Percentiles rank a stretch among this genome's conserved stretches.
Conservation (phyloP, 2,888 invertebrate species). For the Yponomeuta cagnagella region DNA sequence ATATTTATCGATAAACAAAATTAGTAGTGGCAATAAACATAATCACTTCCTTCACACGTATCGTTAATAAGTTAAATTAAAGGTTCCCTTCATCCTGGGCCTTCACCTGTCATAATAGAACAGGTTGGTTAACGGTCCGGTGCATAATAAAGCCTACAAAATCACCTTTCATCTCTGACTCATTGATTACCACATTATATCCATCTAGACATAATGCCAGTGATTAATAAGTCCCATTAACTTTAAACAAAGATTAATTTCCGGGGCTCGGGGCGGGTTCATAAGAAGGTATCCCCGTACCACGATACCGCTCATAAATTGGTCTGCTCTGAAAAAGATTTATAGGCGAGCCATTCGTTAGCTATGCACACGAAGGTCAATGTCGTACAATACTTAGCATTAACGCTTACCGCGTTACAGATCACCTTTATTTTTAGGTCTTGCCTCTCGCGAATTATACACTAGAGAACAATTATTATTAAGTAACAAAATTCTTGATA, state of each 20-base stretch:
- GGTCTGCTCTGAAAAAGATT: conserved; percentile 12
- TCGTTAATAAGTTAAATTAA: conserved; percentile 1
- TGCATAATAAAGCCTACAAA: conserved; percentile 29
- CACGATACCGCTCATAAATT: conserved; percentile 21
- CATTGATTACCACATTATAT: conserved; percentile 64
- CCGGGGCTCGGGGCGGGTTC: conserved; percentile 26
- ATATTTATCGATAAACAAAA: conserved; percentile 1
- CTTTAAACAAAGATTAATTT: conserved; percentile 70
- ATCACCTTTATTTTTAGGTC: not conserved
- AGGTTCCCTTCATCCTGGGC: not conserved
- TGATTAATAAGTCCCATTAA: conserved; percentile 69
- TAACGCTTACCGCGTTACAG: not conserved
- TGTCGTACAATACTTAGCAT: conserved; percentile 2
- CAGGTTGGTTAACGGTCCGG: conserved; percentile 47
- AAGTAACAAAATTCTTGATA: not conserved
- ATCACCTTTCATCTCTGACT: conserved; percentile 44
- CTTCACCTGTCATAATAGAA: conserved; percentile 10
- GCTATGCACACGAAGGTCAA: conserved; percentile 7
- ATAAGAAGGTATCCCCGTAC: conserved; percentile 36
- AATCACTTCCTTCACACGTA: not conserved
- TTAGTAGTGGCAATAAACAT: not conserved
- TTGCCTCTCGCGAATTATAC: not conserved
- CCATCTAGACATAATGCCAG: conserved; percentile 60
- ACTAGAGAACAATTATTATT: not conserved
- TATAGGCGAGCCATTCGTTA: conserved; percentile 5